Evolutionary conservation across 2,797 vertebrate genomes (phyloP).

Genomic region (Chiroxiphia lanceolata): DNA sequence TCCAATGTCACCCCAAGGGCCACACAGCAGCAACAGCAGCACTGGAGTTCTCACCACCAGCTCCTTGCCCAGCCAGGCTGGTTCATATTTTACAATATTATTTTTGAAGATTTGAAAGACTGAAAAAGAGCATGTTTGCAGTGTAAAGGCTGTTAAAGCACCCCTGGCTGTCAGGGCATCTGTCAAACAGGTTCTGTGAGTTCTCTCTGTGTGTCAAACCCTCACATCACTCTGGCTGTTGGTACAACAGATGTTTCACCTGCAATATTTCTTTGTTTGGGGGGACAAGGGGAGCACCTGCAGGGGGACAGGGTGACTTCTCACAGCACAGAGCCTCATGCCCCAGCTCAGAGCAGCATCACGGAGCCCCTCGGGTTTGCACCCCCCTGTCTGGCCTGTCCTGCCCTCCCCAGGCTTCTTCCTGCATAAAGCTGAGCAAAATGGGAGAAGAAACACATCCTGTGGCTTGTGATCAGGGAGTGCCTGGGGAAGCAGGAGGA

Average conservation of each 20-base stretch:
- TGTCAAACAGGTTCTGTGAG: slow-evolving; percentile 45
- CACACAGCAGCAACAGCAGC: not conserved
- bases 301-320: not conserved
- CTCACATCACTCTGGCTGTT: not conserved
- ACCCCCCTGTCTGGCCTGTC: not conserved
- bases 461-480: not conserved
- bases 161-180: not conserved
- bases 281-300: not conserved
- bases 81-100: not conserved
- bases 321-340: not conserved
- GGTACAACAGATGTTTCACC: not conserved
- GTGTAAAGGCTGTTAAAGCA: not conserved
- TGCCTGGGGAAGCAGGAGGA: not conserved
- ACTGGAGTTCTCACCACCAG: not conserved
- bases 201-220: not conserved
- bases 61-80: not conserved
- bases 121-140: not conserved
- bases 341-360: not conserved
- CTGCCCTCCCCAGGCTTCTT: not conserved
- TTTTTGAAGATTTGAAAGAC: not conserved
- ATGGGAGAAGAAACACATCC: not conserved
- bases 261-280: not conserved
- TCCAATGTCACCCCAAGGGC: not conserved
- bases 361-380: not conserved
- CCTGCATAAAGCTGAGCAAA: not conserved